phyloP scores from a whole-genome alignment of 1,140 invertebrate genomes.

The Telenomus remus region DNA sequence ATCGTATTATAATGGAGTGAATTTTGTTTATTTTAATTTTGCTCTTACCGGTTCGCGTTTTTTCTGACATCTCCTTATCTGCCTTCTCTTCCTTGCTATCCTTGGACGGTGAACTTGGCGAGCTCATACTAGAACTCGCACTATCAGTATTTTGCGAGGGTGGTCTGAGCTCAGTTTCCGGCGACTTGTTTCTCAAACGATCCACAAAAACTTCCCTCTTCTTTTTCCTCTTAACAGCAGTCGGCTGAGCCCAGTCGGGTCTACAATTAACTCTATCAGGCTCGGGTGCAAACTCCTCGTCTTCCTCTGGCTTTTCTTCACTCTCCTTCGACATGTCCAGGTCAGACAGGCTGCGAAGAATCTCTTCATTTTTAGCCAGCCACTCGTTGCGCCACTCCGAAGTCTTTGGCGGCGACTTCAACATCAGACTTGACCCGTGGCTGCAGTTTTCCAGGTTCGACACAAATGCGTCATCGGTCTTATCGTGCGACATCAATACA shows the following conservation, averaged over 20 bases:
- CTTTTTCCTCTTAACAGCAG: conserved; percentile 59
- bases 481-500: conserved; percentile 43
- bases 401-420: conserved; percentile 68
- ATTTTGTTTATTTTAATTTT: no score
- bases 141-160: conserved; percentile 69
- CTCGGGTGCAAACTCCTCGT: conserved; percentile 51
- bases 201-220: conserved; percentile 59
- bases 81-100: conserved; percentile 73
- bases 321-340: conserved; percentile 57
- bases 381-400: conserved; percentile 72
- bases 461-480: conserved; percentile 62
- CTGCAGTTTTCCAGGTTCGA: conserved; percentile 59
- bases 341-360: conserved; percentile 65
- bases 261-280: conserved; percentile 59
- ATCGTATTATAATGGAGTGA: no score
- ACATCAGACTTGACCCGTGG: conserved; percentile 36
- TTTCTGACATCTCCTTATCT: conserved; percentile 69
- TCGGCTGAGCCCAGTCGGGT: conserved; percentile 70
- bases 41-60: conserved; percentile 69
- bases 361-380: conserved; percentile 71
- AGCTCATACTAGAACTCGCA: conserved; percentile 71
- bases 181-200: conserved; percentile 57
- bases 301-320: conserved; percentile 33
- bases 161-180: conserved; percentile 67
- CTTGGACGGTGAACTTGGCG: conserved; percentile 70